Conservation (phyloP, 2,888 invertebrate genomes). For the Shargacucullia verbasci region DNA sequence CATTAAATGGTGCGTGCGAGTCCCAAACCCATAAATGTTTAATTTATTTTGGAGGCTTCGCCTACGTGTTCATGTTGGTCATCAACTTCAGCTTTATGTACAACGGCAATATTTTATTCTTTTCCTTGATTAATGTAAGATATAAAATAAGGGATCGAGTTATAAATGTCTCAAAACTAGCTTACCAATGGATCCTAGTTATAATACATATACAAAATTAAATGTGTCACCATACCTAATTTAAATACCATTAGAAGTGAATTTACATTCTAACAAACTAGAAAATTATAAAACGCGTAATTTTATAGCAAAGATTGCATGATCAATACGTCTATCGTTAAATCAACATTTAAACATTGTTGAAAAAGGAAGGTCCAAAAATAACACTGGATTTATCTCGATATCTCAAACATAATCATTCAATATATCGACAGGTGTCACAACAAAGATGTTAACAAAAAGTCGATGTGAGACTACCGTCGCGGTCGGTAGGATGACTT, state of each 20-base stretch:
- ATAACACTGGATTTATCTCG: conserved; percentile 15
- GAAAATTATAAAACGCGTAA: too few relatives aligned
- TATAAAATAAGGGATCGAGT: neutral
- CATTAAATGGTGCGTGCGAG: conserved; percentile 68
- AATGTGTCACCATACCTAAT: too few relatives aligned
- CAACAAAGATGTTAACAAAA: conserved; percentile 58
- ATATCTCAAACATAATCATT: conserved; percentile 56
- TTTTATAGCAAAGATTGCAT: too few relatives aligned
- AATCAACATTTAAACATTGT: too few relatives aligned
- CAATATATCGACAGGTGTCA: conserved; percentile 60
- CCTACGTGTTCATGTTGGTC: conserved; percentile 37
- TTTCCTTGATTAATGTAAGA: neutral
- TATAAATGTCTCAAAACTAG: neutral
- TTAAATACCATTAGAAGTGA: too few relatives aligned
- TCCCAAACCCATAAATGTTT: conserved; percentile 67
- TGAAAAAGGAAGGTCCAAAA: neutral
- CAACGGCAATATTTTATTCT: conserved; percentile 9
- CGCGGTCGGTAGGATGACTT: conserved; percentile 61
- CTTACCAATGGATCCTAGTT: too few relatives aligned
- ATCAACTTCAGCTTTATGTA: conserved; percentile 44
- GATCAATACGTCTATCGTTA: too few relatives aligned
- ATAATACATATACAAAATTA: too few relatives aligned
- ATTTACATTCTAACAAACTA: too few relatives aligned
- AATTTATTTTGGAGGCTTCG: conserved; percentile 58
- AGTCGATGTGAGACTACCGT: conserved; percentile 18